These are phyloP conservation scores for Calliphora vomitoria DNA, from an alignment of 2,888 invertebrate genomes.

Conservation along the genomic window DNA sequence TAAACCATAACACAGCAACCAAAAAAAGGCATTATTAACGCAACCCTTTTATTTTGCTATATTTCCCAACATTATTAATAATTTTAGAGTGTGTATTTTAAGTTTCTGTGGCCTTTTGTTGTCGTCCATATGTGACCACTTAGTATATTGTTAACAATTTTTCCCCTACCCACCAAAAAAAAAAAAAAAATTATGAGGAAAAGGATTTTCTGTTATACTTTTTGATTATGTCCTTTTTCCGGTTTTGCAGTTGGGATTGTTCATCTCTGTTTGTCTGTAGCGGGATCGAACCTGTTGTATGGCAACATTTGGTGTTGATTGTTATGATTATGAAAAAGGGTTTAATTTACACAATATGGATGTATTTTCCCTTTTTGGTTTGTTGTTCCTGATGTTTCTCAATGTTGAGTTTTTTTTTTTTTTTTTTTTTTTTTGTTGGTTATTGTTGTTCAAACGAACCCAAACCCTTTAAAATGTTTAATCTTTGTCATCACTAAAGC, in stretches of 20 bases:
- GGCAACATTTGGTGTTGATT: slow-evolving; percentile 66
- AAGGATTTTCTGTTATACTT: slow-evolving; percentile 58
- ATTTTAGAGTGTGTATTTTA: slow-evolving; percentile 45
- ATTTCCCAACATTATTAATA: slow-evolving; percentile 45
- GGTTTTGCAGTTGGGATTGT: slow-evolving; percentile 45
- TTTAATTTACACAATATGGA: slow-evolving; percentile 30
- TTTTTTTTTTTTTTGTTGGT: too few species aligned
- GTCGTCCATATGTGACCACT: slow-evolving; percentile 65
- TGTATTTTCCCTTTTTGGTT: neutral
- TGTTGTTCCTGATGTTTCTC: neutral
- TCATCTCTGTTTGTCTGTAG: slow-evolving; percentile 3
- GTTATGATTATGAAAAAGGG: slow-evolving; percentile 61
- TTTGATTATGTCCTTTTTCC: slow-evolving; percentile 69
- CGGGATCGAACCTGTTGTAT: slow-evolving; percentile 52
- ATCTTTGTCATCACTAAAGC: neutral
- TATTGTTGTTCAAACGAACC: neutral
- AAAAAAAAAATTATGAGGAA: slow-evolving; percentile 13
- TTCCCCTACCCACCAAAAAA: neutral
- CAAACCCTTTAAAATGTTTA: slow-evolving; percentile 2
- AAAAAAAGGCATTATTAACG: neutral
- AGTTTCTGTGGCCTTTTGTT: slow-evolving; percentile 57
- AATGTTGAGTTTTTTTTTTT: neutral
- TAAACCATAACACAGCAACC: neutral
- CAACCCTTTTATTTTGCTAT: slow-evolving; percentile 12
- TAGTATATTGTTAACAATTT: slow-evolving; percentile 55